These are phyloP conservation scores for Hirudinaria manillensis DNA, from an alignment of 2,888 invertebrate species.

Conservation along the genomic window DNA sequence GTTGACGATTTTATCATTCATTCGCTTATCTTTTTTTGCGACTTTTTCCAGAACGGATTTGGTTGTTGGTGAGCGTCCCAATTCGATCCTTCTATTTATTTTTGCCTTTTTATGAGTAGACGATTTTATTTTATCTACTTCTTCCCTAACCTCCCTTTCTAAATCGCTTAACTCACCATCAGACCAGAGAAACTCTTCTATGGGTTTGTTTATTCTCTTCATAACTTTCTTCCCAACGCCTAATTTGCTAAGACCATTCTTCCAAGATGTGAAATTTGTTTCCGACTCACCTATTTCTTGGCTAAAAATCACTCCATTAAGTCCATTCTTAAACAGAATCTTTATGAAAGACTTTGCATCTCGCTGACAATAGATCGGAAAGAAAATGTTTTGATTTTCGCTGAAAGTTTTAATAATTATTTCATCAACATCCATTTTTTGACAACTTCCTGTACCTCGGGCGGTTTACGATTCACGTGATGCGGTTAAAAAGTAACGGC, in stretches of 20 bases:
- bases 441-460: not conserved
- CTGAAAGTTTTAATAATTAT: constrained; percentile 25
- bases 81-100: constrained; percentile 11
- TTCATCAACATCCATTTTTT: constrained; percentile 23
- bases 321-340: constrained; percentile 12
- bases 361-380: constrained; percentile 20
- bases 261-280: constrained; percentile 24
- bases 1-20: not conserved
- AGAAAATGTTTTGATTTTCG: not conserved
- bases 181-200: constrained; percentile 28
- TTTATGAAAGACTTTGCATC: constrained; percentile 25
- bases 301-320: constrained; percentile 11
- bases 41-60: not conserved
- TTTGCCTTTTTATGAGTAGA: not conserved
- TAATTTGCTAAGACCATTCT: constrained; percentile 18
- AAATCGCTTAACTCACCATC: constrained; percentile 13
- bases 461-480: not conserved
- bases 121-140: constrained; percentile 18
- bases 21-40: not conserved
- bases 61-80: constrained; percentile 6
- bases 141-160: constrained; percentile 14
- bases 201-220: constrained; percentile 28
- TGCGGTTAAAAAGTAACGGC: not conserved
- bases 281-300: constrained; percentile 19
- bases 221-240: constrained; percentile 23